Conservation (phyloP, 1,140 invertebrate genomes). For the Amyelois transitella region DNA sequence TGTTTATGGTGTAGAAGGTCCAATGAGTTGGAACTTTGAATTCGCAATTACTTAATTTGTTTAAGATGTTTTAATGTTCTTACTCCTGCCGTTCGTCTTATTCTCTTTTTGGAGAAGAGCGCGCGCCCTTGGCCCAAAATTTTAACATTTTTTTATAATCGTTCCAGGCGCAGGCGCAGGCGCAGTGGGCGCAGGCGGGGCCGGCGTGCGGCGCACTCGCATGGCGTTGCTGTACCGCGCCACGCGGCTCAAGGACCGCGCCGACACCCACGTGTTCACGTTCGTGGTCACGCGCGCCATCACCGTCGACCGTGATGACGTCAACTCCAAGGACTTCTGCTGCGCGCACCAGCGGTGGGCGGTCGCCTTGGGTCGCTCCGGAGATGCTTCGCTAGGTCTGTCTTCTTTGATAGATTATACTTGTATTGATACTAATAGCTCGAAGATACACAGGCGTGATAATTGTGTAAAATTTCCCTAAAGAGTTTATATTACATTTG, state of each 20-base stretch:
- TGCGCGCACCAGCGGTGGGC: slow-evolving; percentile 92
- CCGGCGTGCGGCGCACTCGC: slow-evolving; percentile 47
- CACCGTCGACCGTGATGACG: slow-evolving; percentile 86
- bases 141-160: too few species aligned
- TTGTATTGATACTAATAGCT: neutral
- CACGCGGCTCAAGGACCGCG: slow-evolving; percentile 87
- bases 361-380: slow-evolving; percentile 85
- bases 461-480: too few species aligned
- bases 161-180: slow-evolving; percentile 36
- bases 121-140: too few species aligned
- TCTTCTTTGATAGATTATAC: neutral
- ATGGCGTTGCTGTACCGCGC: slow-evolving; percentile 92
- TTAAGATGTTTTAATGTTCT: too few species aligned
- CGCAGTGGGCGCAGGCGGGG: slow-evolving; percentile 45
- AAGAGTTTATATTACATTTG: too few species aligned
- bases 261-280: slow-evolving; percentile 89
- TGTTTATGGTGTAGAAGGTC: too few species aligned
- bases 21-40: too few species aligned
- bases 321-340: slow-evolving; percentile 88
- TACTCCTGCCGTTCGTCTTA: too few species aligned
- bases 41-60: too few species aligned
- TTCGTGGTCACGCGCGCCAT: slow-evolving; percentile 88
- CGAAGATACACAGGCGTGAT: neutral
- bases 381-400: slow-evolving; percentile 78
- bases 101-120: too few species aligned